Evolutionary conservation across 2,797 vertebrate genomes (phyloP).

Genomic region (Mus caroli): DNA sequence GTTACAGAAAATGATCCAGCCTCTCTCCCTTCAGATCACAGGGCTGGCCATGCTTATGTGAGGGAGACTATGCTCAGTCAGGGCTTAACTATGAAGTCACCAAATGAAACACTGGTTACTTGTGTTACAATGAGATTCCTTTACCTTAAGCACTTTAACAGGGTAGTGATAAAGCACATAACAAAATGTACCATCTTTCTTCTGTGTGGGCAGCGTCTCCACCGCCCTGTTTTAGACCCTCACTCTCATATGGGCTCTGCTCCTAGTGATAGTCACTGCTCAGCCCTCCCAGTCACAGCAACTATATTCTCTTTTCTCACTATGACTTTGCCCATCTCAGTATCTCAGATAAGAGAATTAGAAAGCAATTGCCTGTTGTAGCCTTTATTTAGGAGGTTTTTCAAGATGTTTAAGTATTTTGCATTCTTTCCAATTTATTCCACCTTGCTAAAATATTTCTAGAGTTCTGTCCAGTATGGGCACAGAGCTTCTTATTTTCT

Average conservation of each 20-base stretch:
- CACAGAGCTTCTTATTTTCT: not conserved
- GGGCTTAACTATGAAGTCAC: not conserved
- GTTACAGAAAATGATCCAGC: not conserved
- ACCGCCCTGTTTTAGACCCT: not conserved
- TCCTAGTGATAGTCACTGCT: not conserved
- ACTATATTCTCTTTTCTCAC: not conserved
- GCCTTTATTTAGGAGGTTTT: not conserved
- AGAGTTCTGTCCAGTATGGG: conserved; percentile 25
- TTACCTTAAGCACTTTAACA: conserved; percentile 4
- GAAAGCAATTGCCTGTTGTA: not conserved
- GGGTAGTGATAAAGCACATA: not conserved
- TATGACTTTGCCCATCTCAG: not conserved
- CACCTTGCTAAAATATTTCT: not conserved
- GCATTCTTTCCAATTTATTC: conserved; percentile 1
- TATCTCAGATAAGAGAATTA: not conserved
- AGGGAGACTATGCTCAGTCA: not conserved
- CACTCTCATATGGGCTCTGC: not conserved
- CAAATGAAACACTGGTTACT: not conserved
- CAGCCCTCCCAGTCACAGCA: not conserved
- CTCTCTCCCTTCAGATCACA: conserved; percentile 8
- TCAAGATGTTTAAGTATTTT: not conserved
- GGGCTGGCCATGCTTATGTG: not conserved
- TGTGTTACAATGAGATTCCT: not conserved
- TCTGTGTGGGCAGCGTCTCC: not conserved
- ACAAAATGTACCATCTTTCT: not conserved